These are phyloP conservation scores for Strix aluco DNA, from an alignment of 2,113 vertebrate genomes.

Conservation along the genomic window DNA sequence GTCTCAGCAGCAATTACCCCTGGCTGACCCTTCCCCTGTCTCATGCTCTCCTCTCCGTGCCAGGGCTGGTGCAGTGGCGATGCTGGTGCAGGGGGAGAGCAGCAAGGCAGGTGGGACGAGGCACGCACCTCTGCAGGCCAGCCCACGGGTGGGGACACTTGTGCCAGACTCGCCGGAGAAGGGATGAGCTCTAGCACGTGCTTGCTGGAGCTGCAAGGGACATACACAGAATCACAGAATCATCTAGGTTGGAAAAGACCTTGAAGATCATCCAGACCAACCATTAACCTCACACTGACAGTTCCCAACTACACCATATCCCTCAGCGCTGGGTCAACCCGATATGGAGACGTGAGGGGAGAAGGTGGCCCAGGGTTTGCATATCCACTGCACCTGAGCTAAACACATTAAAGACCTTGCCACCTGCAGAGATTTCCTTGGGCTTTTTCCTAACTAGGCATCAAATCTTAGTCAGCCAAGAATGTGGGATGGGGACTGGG, in stretches of 20 bases:
- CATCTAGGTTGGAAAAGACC: too few relatives aligned
- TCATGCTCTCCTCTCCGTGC: rapidly evolving
- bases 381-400: background rate
- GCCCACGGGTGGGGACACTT: background rate
- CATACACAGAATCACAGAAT: too few relatives aligned
- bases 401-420: background rate
- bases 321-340: too few relatives aligned
- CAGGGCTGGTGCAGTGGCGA: background rate
- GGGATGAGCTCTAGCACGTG: background rate
- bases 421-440: background rate
- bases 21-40: background rate
- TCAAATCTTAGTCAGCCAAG: background rate
- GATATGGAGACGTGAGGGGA: background rate
- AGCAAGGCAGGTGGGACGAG: background rate
- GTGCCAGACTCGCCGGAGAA: background rate
- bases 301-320: too few relatives aligned
- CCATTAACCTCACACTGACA: too few relatives aligned
- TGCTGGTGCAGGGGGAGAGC: background rate
- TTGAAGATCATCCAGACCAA: too few relatives aligned
- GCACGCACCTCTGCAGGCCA: background rate
- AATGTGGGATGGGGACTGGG: background rate
- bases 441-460: background rate
- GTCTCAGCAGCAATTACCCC: background rate
- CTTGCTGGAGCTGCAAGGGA: background rate
- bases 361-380: background rate